Conservation (phyloP, 2,113 vertebrate species). For the Erythrolamprus reginae region DNA sequence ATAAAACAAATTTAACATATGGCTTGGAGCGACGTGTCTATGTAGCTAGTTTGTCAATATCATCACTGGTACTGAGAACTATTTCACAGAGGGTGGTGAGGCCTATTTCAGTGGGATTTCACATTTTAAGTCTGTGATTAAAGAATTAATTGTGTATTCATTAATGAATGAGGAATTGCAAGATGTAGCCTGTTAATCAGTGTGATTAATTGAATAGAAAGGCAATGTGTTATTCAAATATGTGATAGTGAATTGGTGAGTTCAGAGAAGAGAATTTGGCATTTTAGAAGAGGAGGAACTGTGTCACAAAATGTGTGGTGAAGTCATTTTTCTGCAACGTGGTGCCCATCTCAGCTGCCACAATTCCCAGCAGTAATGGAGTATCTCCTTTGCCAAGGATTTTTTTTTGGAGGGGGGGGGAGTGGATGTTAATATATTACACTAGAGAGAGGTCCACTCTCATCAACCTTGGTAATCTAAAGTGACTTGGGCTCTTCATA, state of each 20-base stretch:
- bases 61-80: not conserved
- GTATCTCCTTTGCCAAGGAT: not conserved
- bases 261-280: not conserved
- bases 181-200: not conserved
- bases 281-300: not conserved
- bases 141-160: not conserved
- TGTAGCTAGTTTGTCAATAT: not conserved
- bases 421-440: not conserved
- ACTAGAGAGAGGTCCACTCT: not conserved
- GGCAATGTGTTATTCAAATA: not conserved
- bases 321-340: not conserved
- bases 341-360: not conserved
- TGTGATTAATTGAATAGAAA: not conserved
- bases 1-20: not conserved
- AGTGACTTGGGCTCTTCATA: not conserved
- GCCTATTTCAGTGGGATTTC: not conserved
- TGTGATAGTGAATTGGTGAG: not conserved
- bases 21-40: not conserved
- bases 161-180: not conserved
- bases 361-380: not conserved
- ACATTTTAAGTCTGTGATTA: conserved; percentile 1
- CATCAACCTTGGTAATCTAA: not conserved
- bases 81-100: not conserved
- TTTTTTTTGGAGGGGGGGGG: no score
- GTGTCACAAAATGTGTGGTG: not conserved